phyloP scores from a whole-genome alignment of 2,888 invertebrate genomes.

The Drosophila siamana region DNA sequence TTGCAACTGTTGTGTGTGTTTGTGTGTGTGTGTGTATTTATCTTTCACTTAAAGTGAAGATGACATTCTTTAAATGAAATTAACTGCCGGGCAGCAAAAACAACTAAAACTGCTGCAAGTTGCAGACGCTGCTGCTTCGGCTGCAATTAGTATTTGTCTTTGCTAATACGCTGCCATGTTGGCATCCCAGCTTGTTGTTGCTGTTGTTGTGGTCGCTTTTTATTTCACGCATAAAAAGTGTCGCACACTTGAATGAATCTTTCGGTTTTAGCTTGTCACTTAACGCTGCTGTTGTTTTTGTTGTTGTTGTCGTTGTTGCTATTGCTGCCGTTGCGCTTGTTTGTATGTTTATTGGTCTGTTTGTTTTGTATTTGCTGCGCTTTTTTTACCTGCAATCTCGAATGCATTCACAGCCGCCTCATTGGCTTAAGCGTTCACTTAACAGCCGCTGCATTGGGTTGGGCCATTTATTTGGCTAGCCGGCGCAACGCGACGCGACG shows the following conservation, averaged over 20 bases:
- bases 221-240: slow-evolving; percentile 75
- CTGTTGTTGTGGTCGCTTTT: slow-evolving; percentile 41
- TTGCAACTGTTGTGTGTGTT: slow-evolving; percentile 50
- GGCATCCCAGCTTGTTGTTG: slow-evolving; percentile 67
- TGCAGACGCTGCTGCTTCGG: slow-evolving; percentile 70
- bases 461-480: slow-evolving; percentile 12
- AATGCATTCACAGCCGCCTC: slow-evolving; percentile 50
- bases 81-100: slow-evolving; percentile 76
- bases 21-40: slow-evolving; percentile 67
- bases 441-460: slow-evolving; percentile 55
- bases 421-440: slow-evolving; percentile 73
- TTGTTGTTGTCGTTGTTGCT: slow-evolving; percentile 28
- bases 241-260: slow-evolving; percentile 77
- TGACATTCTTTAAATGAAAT: slow-evolving; percentile 85
- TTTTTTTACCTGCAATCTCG: slow-evolving; percentile 23
- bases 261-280: slow-evolving; percentile 50
- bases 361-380: slow-evolving; percentile 49
- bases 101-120: slow-evolving; percentile 52
- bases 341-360: slow-evolving; percentile 66
- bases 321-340: slow-evolving; percentile 60
- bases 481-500: background rate
- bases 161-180: slow-evolving; percentile 81
- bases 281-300: slow-evolving; percentile 24
- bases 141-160: slow-evolving; percentile 83
- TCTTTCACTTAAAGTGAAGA: slow-evolving; percentile 85